Base-by-base conservation (phyloP, 2,113 vertebrate species). In the Dolichotis patagonum region DNA sequence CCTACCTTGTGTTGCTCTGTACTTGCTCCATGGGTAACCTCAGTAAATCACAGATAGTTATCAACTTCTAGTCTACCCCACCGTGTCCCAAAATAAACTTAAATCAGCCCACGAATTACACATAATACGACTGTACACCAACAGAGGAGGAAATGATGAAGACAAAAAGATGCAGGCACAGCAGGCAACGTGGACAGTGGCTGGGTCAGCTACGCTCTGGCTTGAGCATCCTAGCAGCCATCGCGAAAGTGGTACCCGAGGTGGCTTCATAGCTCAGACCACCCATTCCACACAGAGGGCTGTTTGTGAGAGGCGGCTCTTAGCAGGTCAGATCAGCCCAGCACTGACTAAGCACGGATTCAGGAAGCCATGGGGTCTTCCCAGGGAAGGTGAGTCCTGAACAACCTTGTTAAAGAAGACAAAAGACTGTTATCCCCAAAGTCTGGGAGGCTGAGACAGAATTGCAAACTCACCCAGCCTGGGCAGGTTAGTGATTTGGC, bases 321-420 rank as follows among this genome's bases (percentile, higher is more conserved):
- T 13, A 2, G n/a, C 1, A 7, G 30, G 24, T n/a, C 2, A 22
- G 43, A 65, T 11, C 60, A 81, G 60, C 60, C 81, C 88, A 38
- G 73, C 0, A 2, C 35, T 46, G 86, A 63, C 43, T 22, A 1
- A 0, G 3, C 4, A 13, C 16, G 24, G 49, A 67, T 28, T 17
- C 1, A 7, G 75, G 26, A 26, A 30, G 28, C 62, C 43, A 35
- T 4, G 1, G 0, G 0, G 14, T 43, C 41, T 28, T 56, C 26
- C 54, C 17, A 7, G 14, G 60, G 43, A 9, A 11, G n/a, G n/a
- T 32, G 73, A 54, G 38, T 73, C 81, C 58, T 3, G 24, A 62
- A 14, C 24, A 32, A 17, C 9, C 10, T 71, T 71, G 5, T n/a
- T n/a, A 69, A 85, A 56, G 35, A 62, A 94, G 30, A 58, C 30